phyloP scores from a whole-genome alignment of 2,888 invertebrate species.

The Andrena bucephala region DNA sequence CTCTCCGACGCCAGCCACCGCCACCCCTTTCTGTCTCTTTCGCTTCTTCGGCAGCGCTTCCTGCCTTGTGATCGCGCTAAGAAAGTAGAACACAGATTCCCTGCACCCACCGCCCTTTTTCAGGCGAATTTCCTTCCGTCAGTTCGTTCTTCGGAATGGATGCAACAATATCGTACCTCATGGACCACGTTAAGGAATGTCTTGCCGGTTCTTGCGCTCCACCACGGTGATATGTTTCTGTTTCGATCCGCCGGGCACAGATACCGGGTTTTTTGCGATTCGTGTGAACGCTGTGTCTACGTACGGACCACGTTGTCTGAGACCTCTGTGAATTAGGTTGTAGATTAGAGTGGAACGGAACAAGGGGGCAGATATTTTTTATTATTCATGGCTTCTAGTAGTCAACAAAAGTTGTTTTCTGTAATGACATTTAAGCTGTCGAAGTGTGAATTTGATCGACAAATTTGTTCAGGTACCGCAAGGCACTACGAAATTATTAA shows the following conservation, averaged over 20 bases:
- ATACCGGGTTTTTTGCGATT: not conserved
- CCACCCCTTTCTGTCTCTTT: conserved; percentile 11
- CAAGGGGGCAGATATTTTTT: too few relatives aligned
- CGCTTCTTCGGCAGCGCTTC: not conserved
- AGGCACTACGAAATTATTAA: too few relatives aligned
- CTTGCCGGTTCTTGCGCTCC: not conserved
- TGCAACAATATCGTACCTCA: conserved; percentile 11
- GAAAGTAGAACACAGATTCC: conserved; percentile 39
- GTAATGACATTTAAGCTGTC: too few relatives aligned
- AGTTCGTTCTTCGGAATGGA: conserved; percentile 29
- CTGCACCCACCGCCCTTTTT: conserved; percentile 1
- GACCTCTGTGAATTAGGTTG: too few relatives aligned
- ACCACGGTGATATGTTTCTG: not conserved
- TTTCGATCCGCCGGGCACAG: conserved; percentile 9
- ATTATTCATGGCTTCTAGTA: too few relatives aligned
- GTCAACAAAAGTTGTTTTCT: too few relatives aligned
- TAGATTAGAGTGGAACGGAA: too few relatives aligned
- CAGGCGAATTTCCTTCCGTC: not conserved
- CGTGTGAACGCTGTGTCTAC: too few relatives aligned
- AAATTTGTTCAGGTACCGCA: too few relatives aligned
- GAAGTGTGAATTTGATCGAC: too few relatives aligned
- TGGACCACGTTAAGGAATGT: conserved; percentile 4
- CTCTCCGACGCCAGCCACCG: not conserved
- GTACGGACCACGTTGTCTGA: too few relatives aligned
- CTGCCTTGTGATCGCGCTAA: conserved; percentile 14